Evolutionary conservation across 2,797 vertebrate genomes (phyloP), one percentile per base, ranked within the genome.

Genomic region (Lagorchestes hirsutus): DNA sequence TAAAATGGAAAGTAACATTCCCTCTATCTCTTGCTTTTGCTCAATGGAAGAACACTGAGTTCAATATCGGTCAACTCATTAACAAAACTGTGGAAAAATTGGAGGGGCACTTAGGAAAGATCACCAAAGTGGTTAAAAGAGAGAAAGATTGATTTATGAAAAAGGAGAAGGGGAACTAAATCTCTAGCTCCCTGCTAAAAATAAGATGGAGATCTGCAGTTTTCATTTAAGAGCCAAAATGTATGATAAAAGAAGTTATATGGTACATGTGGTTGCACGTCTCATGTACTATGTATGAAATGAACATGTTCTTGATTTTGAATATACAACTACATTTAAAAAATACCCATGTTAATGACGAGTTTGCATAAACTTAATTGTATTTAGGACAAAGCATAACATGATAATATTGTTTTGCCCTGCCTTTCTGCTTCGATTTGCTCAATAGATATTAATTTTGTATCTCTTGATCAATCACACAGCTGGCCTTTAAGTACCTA

Each of bases 1-100:
- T 54, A n/a, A 95, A 90, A 12, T 90, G 46, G 54, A 95, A 96
- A 91, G 59, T 54, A 92, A 50, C 87, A n/a, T 46, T 24, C 34
- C 90, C 91, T 74, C n/a, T 6, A 31, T 10, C 13, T 91, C 31
- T 93, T 4, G 57, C 1, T 58, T 6, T 46, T 57, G 59, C 34
- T 92, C 24, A 57, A 1, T 6, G 0, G 92, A 16, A 92, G 55
- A 58, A 58, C 5, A 29, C 27, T 58, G 82, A 92, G 24, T 55
- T 59, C 24, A 92, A 93, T 22, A 27, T 54, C 16, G 34, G 29
- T 16, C 18, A 92, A 29, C 3, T 82, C 87, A 90, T 13, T 24
- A 40, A 55, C 16, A 55, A 91, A 91, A 91, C 54, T 93, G 24
- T 62, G 46, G 27, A 67, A 55, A 54, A 87, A 54, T 46, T 50